These are phyloP conservation scores for Hemaris fuciformis DNA, from an alignment of 2,888 invertebrate species.

Conservation along the genomic window DNA sequence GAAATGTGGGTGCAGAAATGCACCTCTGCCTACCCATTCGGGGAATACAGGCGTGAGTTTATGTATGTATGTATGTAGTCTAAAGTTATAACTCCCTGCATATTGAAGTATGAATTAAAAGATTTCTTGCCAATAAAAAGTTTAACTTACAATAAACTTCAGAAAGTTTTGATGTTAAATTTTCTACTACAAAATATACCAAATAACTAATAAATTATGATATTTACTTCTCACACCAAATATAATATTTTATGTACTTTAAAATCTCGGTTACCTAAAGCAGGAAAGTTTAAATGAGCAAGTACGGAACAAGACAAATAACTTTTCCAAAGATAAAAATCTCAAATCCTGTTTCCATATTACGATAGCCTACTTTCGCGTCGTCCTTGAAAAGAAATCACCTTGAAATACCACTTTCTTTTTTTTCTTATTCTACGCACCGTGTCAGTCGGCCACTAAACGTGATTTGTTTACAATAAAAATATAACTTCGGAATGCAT, in stretches of 20 bases:
- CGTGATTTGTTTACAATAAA: conserved; percentile 8
- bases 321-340: conserved; percentile 2
- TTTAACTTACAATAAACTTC: neutral
- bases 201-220: neutral
- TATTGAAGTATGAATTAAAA: too few relatives aligned
- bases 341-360: conserved; percentile 7
- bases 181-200: neutral
- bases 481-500: neutral
- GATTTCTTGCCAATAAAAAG: too few relatives aligned
- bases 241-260: neutral
- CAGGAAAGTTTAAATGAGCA: neutral
- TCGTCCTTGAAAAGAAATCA: conserved; percentile 22
- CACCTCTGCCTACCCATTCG: too few relatives aligned
- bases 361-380: conserved; percentile 13
- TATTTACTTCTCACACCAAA: neutral
- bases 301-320: neutral
- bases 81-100: too few relatives aligned
- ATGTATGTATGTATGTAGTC: too few relatives aligned
- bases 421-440: conserved; percentile 10
- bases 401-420: conserved; percentile 20
- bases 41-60: too few relatives aligned
- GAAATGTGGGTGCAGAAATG: too few relatives aligned
- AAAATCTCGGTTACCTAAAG: too few relatives aligned
- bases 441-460: conserved; percentile 17
- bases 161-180: neutral